Evolutionary conservation across 2,797 vertebrate species (phyloP).

Genomic region (Mormyrops boulengeri): DNA sequence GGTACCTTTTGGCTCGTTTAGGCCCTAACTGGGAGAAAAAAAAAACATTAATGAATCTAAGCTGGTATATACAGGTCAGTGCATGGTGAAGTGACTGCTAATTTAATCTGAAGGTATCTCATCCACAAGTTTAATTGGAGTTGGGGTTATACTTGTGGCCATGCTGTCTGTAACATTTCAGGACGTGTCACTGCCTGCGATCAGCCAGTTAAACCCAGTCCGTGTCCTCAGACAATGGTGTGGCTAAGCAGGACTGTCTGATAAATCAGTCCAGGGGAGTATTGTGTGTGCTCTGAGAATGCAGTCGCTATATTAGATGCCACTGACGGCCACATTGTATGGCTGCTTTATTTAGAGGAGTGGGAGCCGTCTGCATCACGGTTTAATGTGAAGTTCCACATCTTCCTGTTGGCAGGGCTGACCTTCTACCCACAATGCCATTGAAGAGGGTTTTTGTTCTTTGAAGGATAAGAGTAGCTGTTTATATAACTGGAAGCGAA

Average conservation of each 20-base stretch:
- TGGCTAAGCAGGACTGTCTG: background rate
- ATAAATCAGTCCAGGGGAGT: background rate
- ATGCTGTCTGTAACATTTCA: background rate
- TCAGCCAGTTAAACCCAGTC: background rate
- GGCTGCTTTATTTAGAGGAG: background rate
- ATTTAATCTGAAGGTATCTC: conserved; percentile 14
- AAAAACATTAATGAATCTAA: background rate
- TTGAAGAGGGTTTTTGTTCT: conserved; percentile 2
- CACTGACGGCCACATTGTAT: background rate
- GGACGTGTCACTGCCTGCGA: background rate
- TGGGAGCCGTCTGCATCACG: background rate
- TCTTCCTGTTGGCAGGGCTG: background rate
- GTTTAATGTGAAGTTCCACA: conserved; percentile 5
- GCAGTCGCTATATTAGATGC: background rate
- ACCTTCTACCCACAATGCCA: conserved; percentile 2
- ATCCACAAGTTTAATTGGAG: background rate
- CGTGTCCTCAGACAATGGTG: background rate
- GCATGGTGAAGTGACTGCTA: background rate
- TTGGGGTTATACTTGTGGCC: background rate
- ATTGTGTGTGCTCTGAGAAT: background rate
- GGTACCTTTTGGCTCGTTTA: background rate
- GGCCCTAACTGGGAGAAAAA: background rate
- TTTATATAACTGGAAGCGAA: background rate
- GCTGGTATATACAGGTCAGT: background rate
- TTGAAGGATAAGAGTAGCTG: conserved; percentile 1